Percentiles rank a stretch among this genome's conserved stretches.
Conservation (phyloP, 2,113 vertebrate genomes). For the Ascaphus truei region DNA sequence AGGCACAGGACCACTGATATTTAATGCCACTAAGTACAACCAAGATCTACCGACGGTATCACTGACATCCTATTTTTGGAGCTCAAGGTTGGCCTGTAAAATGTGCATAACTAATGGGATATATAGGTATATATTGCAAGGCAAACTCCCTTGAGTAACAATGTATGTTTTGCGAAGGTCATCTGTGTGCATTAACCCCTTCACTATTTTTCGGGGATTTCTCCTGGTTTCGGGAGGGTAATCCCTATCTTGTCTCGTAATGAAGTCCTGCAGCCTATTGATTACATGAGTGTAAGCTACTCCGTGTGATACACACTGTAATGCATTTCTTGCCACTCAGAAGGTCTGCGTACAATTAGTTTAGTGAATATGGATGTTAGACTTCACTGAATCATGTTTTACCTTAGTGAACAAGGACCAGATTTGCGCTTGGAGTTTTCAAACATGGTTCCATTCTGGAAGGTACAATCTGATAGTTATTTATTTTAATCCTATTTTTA, state of each 20-base stretch:
- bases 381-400: background rate
- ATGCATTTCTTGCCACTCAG: background rate
- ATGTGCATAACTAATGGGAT: conserved; percentile 17
- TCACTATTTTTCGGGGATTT: background rate
- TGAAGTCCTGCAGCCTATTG: background rate
- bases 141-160: background rate
- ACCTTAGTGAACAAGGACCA: background rate
- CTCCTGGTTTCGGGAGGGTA: background rate
- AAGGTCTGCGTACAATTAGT: background rate
- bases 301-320: background rate
- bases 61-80: conserved; percentile 5
- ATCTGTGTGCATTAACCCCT: background rate
- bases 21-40: too few relatives aligned
- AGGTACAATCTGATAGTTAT: too few relatives aligned
- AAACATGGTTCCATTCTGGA: too few relatives aligned
- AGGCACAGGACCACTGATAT: too few relatives aligned
- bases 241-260: background rate
- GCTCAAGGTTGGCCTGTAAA: background rate
- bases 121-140: background rate
- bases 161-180: background rate
- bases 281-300: background rate
- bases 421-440: too few relatives aligned
- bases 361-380: background rate
- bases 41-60: too few relatives aligned
- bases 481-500: too few relatives aligned